These are phyloP conservation scores for Frieseomelitta varia DNA, from an alignment of 1,140 invertebrate species.

Conservation along the genomic window DNA sequence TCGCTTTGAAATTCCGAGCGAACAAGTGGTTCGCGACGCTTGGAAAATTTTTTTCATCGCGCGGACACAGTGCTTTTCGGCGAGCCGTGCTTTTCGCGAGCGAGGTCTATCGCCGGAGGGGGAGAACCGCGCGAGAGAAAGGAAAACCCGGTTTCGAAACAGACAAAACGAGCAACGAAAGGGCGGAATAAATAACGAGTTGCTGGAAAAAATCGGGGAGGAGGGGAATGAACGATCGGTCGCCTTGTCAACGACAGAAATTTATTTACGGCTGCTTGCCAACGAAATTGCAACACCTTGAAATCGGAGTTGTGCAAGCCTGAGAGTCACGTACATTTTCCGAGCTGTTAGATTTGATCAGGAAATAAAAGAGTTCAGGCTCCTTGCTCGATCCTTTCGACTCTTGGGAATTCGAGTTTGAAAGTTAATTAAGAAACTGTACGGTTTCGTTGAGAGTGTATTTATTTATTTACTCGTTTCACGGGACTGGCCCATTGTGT, in stretches of 20 bases:
- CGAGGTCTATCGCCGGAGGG: not conserved
- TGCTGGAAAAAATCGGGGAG: not conserved
- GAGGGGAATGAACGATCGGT: not conserved
- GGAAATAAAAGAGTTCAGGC: no score
- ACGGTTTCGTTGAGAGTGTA: no score
- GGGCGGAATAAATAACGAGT: conserved; percentile 38
- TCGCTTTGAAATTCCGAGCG: not conserved
- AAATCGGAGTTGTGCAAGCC: no score
- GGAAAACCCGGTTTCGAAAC: not conserved
- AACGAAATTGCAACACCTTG: no score
- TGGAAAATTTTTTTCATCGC: conserved; percentile 11
- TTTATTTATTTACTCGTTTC: no score
- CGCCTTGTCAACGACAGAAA: conserved; percentile 22
- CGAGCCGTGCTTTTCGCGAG: conserved; percentile 26
- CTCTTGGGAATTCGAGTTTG: no score
- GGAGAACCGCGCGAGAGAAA: not conserved
- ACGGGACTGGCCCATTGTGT: no score
- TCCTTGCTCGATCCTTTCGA: no score
- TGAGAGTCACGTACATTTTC: no score
- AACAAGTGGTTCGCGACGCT: not conserved
- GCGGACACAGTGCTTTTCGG: not conserved
- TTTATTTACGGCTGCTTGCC: not conserved
- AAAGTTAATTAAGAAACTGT: no score
- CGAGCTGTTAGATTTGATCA: no score
- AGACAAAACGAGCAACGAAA: conserved; percentile 1